phyloP scores from a whole-genome alignment of 1,140 invertebrate species.

The Hylyphantes graminicola region DNA sequence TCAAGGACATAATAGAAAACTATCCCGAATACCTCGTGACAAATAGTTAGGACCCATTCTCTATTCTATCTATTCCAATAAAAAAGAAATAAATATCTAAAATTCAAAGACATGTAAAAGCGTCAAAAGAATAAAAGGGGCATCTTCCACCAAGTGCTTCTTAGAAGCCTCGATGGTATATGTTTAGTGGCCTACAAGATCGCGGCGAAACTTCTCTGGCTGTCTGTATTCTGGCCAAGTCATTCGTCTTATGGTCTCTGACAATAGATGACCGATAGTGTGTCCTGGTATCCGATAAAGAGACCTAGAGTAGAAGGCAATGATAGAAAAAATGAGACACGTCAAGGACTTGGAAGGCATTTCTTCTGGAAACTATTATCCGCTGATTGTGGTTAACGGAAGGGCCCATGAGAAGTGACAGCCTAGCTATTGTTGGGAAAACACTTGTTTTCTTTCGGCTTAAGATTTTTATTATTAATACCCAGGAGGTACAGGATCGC shows the following conservation, averaged over 20 bases:
- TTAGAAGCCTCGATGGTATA: slow-evolving; percentile 36
- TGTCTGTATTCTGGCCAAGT: slow-evolving; percentile 41
- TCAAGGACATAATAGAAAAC: no score
- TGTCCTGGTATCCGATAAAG: slow-evolving; percentile 17
- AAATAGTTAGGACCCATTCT: no score
- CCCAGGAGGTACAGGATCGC: not conserved
- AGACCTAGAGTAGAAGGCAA: slow-evolving; percentile 1
- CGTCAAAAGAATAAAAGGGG: not conserved
- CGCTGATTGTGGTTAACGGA: slow-evolving; percentile 34
- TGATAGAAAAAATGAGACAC: not conserved
- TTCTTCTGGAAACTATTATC: slow-evolving; percentile 43
- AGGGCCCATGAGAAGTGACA: slow-evolving; percentile 31
- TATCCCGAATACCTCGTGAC: no score
- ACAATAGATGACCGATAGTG: slow-evolving; percentile 57
- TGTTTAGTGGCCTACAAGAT: slow-evolving; percentile 25
- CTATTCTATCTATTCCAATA: no score
- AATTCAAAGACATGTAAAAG: slow-evolving; percentile 34
- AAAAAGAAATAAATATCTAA: not conserved
- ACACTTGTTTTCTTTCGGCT: slow-evolving; percentile 14
- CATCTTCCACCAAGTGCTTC: slow-evolving; percentile 7
- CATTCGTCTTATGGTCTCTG: slow-evolving; percentile 44
- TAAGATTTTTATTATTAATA: not conserved
- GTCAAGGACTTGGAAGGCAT: slow-evolving; percentile 29
- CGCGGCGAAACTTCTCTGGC: slow-evolving; percentile 33
- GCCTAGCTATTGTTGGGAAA: slow-evolving; percentile 36